Conservation (phyloP, 92 coral and sea anemone species). For the Palythoa caribaeorum region DNA sequence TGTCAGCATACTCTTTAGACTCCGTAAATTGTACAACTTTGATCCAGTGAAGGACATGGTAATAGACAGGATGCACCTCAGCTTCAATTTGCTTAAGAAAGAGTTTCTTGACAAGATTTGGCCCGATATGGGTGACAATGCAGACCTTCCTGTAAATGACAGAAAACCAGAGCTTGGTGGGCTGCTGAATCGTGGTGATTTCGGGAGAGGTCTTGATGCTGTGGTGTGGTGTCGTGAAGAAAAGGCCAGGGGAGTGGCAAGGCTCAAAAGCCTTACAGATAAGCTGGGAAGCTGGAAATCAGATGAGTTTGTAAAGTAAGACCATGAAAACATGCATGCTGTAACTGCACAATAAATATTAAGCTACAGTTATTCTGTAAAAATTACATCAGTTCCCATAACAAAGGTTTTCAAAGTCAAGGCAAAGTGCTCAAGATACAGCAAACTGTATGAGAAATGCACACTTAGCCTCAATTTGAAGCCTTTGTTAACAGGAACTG, state of each 20-base stretch:
- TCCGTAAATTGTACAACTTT: slow-evolving; percentile 68
- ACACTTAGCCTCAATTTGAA: too few species aligned
- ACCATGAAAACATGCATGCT: too few species aligned
- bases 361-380: too few species aligned
- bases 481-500: too few species aligned
- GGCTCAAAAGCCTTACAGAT: slow-evolving; percentile 66
- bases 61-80: slow-evolving; percentile 79
- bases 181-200: slow-evolving; percentile 49
- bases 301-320: slow-evolving; percentile 76
- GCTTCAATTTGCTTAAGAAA: slow-evolving; percentile 71
- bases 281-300: slow-evolving; percentile 85
- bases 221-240: slow-evolving; percentile 72
- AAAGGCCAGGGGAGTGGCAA: slow-evolving; percentile 74
- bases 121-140: slow-evolving; percentile 73
- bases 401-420: too few species aligned
- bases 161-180: slow-evolving; percentile 78
- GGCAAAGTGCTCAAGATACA: too few species aligned
- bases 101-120: slow-evolving; percentile 80
- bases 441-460: too few species aligned
- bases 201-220: slow-evolving; percentile 58
- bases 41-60: slow-evolving; percentile 80
- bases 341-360: too few species aligned
- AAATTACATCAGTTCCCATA: too few species aligned
- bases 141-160: slow-evolving; percentile 51
- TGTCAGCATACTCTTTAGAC: slow-evolving; percentile 66